Evolutionary conservation across 2,888 invertebrate genomes (phyloP).

Genomic region (Allolobophora icterica): DNA sequence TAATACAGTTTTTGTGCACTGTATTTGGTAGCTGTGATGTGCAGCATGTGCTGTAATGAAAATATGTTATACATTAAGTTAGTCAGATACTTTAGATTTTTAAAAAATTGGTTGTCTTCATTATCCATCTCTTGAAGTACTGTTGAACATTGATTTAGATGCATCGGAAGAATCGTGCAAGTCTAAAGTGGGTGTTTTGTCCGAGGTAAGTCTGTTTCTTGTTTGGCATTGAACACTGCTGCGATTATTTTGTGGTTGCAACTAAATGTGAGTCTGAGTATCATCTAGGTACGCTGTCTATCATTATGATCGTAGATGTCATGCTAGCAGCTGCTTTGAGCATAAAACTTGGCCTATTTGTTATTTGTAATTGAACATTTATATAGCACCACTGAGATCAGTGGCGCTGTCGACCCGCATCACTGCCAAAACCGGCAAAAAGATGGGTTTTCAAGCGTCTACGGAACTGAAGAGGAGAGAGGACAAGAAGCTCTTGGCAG

Average conservation of each 20-base stretch:
- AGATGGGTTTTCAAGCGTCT: too few relatives aligned
- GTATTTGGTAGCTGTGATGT: too few relatives aligned
- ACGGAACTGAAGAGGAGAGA: too few relatives aligned
- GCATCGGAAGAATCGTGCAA: conserved; percentile 18
- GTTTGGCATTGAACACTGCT: background rate
- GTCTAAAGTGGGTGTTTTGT: conserved; percentile 21
- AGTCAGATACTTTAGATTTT: background rate
- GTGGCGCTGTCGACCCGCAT: too few relatives aligned
- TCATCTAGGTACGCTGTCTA: background rate
- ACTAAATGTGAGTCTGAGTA: background rate
- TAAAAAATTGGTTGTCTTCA: background rate
- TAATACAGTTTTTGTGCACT: too few relatives aligned
- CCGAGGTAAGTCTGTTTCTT: background rate
- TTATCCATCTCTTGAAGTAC: background rate
- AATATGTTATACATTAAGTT: background rate
- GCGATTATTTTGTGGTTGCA: background rate
- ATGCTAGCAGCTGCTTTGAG: background rate
- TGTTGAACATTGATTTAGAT: conserved; percentile 5
- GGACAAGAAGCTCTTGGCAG: too few relatives aligned
- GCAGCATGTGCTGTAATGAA: background rate
- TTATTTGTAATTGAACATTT: too few relatives aligned
- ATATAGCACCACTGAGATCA: too few relatives aligned
- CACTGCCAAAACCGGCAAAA: too few relatives aligned
- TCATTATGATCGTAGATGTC: background rate
- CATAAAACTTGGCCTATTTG: too few relatives aligned